Evolutionary conservation across 1,140 invertebrate genomes (phyloP), one percentile per base, ranked within the genome.

Genomic region (Drosophila mojavensis): DNA sequence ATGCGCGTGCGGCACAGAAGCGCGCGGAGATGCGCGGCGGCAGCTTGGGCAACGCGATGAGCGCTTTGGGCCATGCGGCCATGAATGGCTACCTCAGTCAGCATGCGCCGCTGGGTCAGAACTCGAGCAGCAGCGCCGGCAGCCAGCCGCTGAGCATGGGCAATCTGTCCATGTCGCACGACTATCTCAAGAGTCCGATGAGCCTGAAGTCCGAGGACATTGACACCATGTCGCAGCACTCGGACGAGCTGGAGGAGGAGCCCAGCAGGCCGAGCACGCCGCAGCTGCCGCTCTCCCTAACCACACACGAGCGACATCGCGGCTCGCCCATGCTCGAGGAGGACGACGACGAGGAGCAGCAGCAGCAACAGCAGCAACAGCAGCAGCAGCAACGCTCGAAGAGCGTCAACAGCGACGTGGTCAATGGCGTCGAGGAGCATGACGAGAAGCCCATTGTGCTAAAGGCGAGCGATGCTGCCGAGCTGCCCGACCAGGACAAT

Each of bases 1-100:
- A 99, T 92, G 98, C 98, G 0, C 94, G 98, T 60, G 98, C 98
- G 9, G 98, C 98, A 2, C 97, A 98, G 92, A 98, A 99, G 90
- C 94, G 98, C 45, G 96, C 96, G 0, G 96, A 97, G 93, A 94
- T 96, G 61, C 94, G 96, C 5, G 94, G 93, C 17, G 90, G 90
- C 3, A 79, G 79, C 7, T 4, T 89, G 60, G 85, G 86, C 20
- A 90, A 59, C 6, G 90, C 88, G 3, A 90, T 89, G 75, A 90
- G 79, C n/a, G 82, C 86, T 0, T 20, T 91, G 43, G 90, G 90
- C 0, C 90, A 91, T 48, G 88, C 78, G 0, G 82, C 88, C 67
- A 88, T 91, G 75, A 92, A 92, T 50, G 91, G 91, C 0, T 92
- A 91, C 55, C 39, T 92, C 26, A 81, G 88, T 33, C 89, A 91